These are phyloP conservation scores for Phylloscopus trochiloides DNA, from an alignment of 2,113 vertebrate species.

Conservation along the genomic window DNA sequence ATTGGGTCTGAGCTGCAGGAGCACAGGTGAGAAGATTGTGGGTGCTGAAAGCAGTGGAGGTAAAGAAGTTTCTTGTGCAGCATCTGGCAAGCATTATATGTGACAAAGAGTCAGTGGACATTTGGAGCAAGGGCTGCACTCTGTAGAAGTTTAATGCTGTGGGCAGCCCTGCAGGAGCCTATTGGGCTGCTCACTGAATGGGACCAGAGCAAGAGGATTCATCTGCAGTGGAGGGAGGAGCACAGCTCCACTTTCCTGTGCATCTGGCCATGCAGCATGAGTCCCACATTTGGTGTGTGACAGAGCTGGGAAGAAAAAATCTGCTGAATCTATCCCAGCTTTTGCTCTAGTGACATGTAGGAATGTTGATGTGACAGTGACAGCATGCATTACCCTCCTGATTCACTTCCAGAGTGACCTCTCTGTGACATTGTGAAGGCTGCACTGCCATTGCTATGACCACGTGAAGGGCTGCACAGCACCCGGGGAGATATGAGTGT, in stretches of 20 bases:
- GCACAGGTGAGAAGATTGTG: neutral
- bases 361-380: neutral
- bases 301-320: neutral
- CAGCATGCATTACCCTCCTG: neutral
- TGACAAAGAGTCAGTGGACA: fast-evolving
- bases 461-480: fast-evolving
- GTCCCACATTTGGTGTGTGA: fast-evolving
- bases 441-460: neutral
- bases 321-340: neutral
- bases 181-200: fast-evolving
- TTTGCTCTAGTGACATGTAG: neutral
- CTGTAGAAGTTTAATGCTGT: neutral
- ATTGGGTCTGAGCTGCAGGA: neutral
- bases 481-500: fast-evolving
- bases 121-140: neutral
- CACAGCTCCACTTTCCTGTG: fast-evolving
- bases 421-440: neutral
- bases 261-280: no score
- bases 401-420: neutral
- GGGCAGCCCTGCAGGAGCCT: neutral
- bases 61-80: neutral
- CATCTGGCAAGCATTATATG: neutral
- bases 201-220: neutral
- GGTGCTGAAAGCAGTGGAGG: neutral
- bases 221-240: neutral